Base-by-base conservation (phyloP, 2,113 vertebrate genomes). In the Lamprologus lemairii region DNA sequence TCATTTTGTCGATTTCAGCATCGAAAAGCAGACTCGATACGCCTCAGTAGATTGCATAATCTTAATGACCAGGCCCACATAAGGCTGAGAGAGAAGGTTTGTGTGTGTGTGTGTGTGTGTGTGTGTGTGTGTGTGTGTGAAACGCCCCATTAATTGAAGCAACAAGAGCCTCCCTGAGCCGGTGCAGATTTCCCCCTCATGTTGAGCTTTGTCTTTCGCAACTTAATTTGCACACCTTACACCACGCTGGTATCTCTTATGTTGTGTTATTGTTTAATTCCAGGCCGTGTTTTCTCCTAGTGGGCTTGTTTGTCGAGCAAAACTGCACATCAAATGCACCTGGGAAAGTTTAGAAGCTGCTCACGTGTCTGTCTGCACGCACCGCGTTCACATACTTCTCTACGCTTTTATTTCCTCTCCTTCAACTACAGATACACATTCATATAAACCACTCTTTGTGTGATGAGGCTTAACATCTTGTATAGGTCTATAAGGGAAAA, bases 241-340 rank as follows among this genome's bases (percentile, higher is more conserved):
- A 19, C 26, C 31, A 65, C 11, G 12, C 82, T 83, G 83, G 31
- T 78, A 57, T 54, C 57, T 89, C 28, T 81, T 42, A 7, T 83
- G 80, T 63, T 90, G 68, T 80, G 75, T 86, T 87, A 88, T 81
- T 85, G 51, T 93, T 90, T 90, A 73, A 86, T 84, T 87, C 82
- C 82, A 9, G 80, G 42, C 57, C 45, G 68, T 82, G 82, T 88
- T 94, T 73, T 90, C 47, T 68, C 83, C 81, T 91, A 92, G 79
- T 92, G 87, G 87, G 82, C 55, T 95, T 93, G 86, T 93, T 94
- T 93, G 88, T 88, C 14, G 83, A 93, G 88, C 89, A 92, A 93
- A 93, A 90, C 90, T 81, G 91, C 89, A 63, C n/a, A 82, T 79
- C 42, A 28, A 80, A 92, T 82, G 40, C 86, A 85, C 54, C 73